Evolutionary conservation across 2,113 vertebrate genomes (phyloP), one percentile per base, ranked within the genome.

Genomic region (Rhipidura dahli): DNA sequence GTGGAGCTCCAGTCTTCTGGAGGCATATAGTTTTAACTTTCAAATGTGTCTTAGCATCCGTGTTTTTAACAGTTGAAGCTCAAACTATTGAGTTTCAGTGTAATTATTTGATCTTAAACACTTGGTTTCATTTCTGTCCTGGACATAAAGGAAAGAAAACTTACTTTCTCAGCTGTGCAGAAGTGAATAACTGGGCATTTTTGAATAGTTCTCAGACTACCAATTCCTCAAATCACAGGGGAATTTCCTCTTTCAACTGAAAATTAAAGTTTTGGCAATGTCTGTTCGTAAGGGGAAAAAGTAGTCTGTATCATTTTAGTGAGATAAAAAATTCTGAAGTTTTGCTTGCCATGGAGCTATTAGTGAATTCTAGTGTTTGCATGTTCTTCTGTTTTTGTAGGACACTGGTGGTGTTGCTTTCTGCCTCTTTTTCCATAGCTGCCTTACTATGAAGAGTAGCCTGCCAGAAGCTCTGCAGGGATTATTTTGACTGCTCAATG

Each of bases 221-320:
- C 7, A n/a, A 2, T 95, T 93, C 44, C 4, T 84, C 40, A 72
- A 37, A 37, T 95, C 24, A 17, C 22, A 49, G 47, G 64, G 68
- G 17, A 61, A 30, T 61, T 75, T 80, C 15, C 4, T 72, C 37
- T 86, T 69, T 76, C 11, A 53, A 17, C 10, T 76, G 37, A 64
- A 85, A 90, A 50, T 21, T 56, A 8, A 69, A 61, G 15, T 65
- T 87, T 72, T 89, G 65, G 33, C 10, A 60, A 11, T 51, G 7
- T 28, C 8, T 20, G 2, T 66, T 82, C 40, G 5, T 42, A 35
- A 56, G 12, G 30, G 8, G 10, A 10, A 47, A 49, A 82, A 31
- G 6, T 17, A 65, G 23, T 33, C 31, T 0, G 0, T 39, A 17
- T 73, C 2, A 12, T 40, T 87, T 44, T 31, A 64, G 22, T 6